A percentile compares a stretch with the other conserved stretches of the same genome.
phyloP scores from a whole-genome alignment of 2,888 invertebrate species.

The Zaprionus obscuricornis region DNA sequence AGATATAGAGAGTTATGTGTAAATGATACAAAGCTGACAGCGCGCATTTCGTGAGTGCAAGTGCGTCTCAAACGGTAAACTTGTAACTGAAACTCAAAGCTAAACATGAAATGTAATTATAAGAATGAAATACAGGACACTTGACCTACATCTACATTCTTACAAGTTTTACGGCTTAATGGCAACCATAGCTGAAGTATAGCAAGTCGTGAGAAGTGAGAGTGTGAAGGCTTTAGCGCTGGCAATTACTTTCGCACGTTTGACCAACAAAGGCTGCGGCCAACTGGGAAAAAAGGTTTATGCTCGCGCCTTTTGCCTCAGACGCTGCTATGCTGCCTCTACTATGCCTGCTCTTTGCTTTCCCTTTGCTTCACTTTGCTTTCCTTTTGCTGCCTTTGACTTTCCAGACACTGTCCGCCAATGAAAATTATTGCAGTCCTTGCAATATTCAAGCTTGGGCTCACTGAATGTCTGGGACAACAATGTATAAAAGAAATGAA shows the following conservation, averaged over 20 bases:
- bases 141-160: slow-evolving; percentile 70
- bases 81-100: slow-evolving; percentile 26
- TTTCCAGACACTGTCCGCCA: slow-evolving; percentile 32
- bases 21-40: slow-evolving; percentile 34
- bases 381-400: slow-evolving; percentile 26
- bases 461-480: slow-evolving; percentile 19
- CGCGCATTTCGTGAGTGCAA: slow-evolving; percentile 14
- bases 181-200: slow-evolving; percentile 7
- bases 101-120: slow-evolving; percentile 60
- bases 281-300: slow-evolving; percentile 33
- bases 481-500: background rate
- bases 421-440: slow-evolving; percentile 67
- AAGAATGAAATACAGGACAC: slow-evolving; percentile 62
- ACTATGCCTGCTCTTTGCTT: no score
- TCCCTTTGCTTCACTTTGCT: no score
- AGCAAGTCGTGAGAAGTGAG: no score
- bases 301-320: background rate
- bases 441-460: slow-evolving; percentile 60
- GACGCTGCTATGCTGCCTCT: no score
- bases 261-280: slow-evolving; percentile 44
- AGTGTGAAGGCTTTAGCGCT: no score
- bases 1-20: background rate
- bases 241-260: slow-evolving; percentile 73
- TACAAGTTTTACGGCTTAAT: no score
- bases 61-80: slow-evolving; percentile 1